phyloP scores from a whole-genome alignment of 2,113 vertebrate species.

The Dasyornis broadbenti region DNA sequence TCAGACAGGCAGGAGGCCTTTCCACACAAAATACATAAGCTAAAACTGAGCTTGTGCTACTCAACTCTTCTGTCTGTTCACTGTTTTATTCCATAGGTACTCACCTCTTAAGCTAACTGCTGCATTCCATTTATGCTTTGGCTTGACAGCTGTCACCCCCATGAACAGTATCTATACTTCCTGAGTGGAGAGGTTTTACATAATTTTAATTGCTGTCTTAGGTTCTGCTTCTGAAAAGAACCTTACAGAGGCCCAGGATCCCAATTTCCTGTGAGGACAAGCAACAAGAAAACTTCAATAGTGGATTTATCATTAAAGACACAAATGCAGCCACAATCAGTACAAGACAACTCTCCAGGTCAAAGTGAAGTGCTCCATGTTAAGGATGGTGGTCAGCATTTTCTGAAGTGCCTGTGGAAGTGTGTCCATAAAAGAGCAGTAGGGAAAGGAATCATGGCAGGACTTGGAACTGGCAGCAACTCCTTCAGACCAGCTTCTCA shows the following conservation, averaged over 20 bases:
- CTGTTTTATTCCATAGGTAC: not conserved
- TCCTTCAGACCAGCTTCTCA: not conserved
- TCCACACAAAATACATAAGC: not conserved
- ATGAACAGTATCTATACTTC: not conserved
- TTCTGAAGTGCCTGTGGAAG: not conserved
- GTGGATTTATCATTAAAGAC: not conserved
- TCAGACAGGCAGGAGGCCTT: not conserved
- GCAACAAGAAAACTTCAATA: not conserved
- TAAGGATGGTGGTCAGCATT: not conserved
- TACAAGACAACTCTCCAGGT: not conserved
- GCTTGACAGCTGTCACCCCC: not conserved
- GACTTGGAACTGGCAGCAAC: accelerated
- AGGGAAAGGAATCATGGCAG: not conserved
- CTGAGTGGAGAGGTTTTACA: not conserved
- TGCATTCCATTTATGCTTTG: not conserved
- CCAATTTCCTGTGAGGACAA: not conserved
- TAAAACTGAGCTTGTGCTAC: not conserved
- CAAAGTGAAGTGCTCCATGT: accelerated
- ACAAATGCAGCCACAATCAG: not conserved
- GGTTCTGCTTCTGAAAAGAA: not conserved
- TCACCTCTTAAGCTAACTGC: not conserved
- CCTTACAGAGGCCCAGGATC: not conserved
- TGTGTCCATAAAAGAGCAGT: not conserved
- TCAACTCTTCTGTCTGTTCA: not conserved
- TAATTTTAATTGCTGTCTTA: not conserved